Base-by-base conservation (phyloP, 2,888 invertebrate genomes). In the Eumerus sabulonum region DNA sequence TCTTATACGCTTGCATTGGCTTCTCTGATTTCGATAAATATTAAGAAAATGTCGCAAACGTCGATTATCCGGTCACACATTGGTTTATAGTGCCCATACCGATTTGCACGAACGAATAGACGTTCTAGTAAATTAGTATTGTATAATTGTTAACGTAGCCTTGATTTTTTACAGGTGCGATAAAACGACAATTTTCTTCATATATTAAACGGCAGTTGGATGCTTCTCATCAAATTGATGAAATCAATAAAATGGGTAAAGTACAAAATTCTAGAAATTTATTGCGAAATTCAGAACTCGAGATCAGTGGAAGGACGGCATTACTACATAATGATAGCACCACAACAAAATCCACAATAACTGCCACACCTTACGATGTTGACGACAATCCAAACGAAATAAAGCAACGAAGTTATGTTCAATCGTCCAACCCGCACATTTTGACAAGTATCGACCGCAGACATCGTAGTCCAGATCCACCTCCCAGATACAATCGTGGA, bases 161-260 rank as follows among this genome's bases (percentile, higher is more conserved):
- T n/a, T n/a, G n/a, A n/a, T 27, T 27, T 27, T 90, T 92, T 89
- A 91, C 92, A 88, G 92, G 92, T 90, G 91, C 92, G 87, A 90
- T 92, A 89, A 95, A 94, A 90, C 94, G 94, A 89, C 92, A 94
- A 87, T 94, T 95, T 89, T 93, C 94, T 87, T 94, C 94, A 84
- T 95, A 95, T 90, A 93, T 94, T 86, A 95, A 95, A 91, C 92
- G 94, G 89, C 93, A 95, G 90, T 92, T 93, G 85, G 91, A 84
- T 82, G 82, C 86, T 84, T 83, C 87, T 76, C 76, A 51, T 42
- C 51, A 45, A 48, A 17, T 36, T 1, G 40, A 51, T 71, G 70
- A 71, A 57, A 4, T 27, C 7, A 27, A 27, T 27, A 2, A 27
- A 27, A 27, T 27, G 27, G 7, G 27, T 7, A 2, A 27, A 27